Base-by-base conservation (phyloP, 2,797 vertebrate species). In the Euthynnus affinis region DNA sequence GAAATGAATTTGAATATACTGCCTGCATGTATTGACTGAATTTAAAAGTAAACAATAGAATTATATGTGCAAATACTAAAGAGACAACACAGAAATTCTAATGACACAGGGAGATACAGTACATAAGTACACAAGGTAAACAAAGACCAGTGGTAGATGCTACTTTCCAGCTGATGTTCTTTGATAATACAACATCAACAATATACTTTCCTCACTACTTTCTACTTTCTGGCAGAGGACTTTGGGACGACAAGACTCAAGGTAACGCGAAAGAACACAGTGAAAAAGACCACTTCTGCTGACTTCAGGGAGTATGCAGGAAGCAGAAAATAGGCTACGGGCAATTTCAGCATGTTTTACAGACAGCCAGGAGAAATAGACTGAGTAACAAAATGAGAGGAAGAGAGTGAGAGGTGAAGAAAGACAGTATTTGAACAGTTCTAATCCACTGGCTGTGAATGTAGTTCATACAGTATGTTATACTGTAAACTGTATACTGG, bases 261-360 rank as follows among this genome's bases (percentile, higher is more conserved):
- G 32, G 6, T 70, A 78, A 64, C 72, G 57, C 52, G 42, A 51
- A 59, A 63, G 75, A 83, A 68, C 55, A 74, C n/a, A 57, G 40
- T 63, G 32, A 74, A 73, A 74, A 80, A 46, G 8, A 5, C 22
- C 37, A 58, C 57, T 80, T 82, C 17, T 79, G 79, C 65, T 68
- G 77, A 82, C 70, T 77, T 84, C 22, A 72, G 78, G 85, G 56
- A 89, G 72, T n/a, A 60, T 29, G 73, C 32, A 63, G 71, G 65
- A 72, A 71, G 64, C 65, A 42, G 74, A 80, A 83, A 86, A 83
- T 80, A 76, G 80, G 40, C 60, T 74, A 86, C 66, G 20, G 71
- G 74, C 57, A 84, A 85, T 87, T 80, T 76, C 56, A 80, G 53
- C 73, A 70, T 78, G 72, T 79, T 80, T 52, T 23, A 84, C 49